Percentiles rank a stretch among this genome's conserved stretches.
Conservation (phyloP, 2,797 vertebrate genomes). For the Phaenicophaeus curvirostris region DNA sequence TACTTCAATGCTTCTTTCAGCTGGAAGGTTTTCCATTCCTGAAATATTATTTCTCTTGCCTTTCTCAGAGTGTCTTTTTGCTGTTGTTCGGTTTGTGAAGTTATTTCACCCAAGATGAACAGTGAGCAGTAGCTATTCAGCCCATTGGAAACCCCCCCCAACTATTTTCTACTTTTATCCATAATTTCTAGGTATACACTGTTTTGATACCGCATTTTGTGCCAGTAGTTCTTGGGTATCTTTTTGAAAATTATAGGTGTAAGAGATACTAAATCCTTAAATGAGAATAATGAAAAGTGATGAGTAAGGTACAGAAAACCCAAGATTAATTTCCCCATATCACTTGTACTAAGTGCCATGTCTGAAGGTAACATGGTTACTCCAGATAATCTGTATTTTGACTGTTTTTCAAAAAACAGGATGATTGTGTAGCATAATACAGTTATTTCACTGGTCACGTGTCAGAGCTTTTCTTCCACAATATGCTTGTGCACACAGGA, state of each 20-base stretch:
- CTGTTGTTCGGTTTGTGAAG: not conserved
- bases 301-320: not conserved
- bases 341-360: not conserved
- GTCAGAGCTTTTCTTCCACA: not conserved
- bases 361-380: not conserved
- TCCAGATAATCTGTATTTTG: not conserved
- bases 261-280: not conserved
- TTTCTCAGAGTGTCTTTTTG: not conserved
- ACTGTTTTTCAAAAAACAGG: not conserved
- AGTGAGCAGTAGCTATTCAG: not conserved
- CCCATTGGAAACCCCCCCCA: not conserved
- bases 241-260: not conserved
- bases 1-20: not conserved
- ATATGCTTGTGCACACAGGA: not conserved
- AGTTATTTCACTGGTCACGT: not conserved
- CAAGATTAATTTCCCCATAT: not conserved
- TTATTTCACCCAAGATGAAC: not conserved
- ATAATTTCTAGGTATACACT: not conserved
- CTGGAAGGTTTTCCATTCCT: not conserved
- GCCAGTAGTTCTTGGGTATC: not conserved
- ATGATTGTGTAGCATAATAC: too few relatives aligned
- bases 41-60: not conserved
- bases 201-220: not conserved
- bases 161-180: not conserved
- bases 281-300: not conserved